These are phyloP conservation scores for Nansenia antarctica DNA, from an alignment of 2,113 vertebrate species.

Conservation along the genomic window DNA sequence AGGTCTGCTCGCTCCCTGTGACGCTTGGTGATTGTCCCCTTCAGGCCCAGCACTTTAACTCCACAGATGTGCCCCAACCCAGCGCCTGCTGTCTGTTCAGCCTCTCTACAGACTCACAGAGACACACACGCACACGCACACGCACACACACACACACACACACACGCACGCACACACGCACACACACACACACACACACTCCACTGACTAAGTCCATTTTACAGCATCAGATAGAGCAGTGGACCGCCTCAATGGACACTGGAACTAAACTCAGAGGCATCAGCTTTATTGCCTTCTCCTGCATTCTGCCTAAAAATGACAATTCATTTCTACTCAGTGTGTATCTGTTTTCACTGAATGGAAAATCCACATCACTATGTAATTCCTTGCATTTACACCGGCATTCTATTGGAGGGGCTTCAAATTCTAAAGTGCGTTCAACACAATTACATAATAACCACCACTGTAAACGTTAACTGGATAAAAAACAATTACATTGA, in stretches of 20 bases:
- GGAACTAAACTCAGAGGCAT: not conserved
- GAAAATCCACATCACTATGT: conserved; percentile 13
- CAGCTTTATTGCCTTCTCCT: not conserved
- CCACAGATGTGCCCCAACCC: conserved; percentile 33
- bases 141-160: not conserved
- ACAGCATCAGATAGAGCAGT: not conserved
- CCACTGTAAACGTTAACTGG: conserved; percentile 53
- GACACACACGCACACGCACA: not conserved
- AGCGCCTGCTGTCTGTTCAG: conserved; percentile 5
- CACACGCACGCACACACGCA: not conserved
- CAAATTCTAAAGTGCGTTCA: conserved; percentile 31
- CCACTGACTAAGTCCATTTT: not conserved
- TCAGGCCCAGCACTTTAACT: conserved; percentile 15
- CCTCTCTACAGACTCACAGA: not conserved
- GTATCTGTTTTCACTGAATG: conserved; percentile 10
- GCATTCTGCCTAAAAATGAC: not conserved
- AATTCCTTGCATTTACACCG: conserved; percentile 25
- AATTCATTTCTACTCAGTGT: not conserved
- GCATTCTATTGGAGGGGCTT: not conserved
- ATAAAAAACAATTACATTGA: conserved; percentile 47
- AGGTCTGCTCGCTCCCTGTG: conserved; percentile 12
- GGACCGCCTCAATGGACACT: not conserved
- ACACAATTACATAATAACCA: conserved; percentile 12
- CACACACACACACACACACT: not conserved
- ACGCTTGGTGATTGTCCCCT: not conserved